phyloP scores from a whole-genome alignment of 2,888 invertebrate genomes.

The Polydrusus cervinus region DNA sequence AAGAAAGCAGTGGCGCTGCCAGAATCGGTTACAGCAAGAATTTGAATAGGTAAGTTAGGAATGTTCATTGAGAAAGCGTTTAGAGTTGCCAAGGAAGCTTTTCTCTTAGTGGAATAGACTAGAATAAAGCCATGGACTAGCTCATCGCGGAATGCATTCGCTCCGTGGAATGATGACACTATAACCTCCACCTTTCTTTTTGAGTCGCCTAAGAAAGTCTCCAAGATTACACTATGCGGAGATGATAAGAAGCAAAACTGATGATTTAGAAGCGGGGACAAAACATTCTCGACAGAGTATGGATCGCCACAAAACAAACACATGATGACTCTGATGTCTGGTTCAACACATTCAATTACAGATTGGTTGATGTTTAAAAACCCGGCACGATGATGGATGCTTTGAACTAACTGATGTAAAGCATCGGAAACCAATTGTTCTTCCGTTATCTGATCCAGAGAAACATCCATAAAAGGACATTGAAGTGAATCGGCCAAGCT shows the following conservation, averaged over 20 bases:
- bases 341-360: slow-evolving; percentile 86
- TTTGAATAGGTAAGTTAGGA: slow-evolving; percentile 93
- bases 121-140: slow-evolving; percentile 96
- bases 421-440: slow-evolving; percentile 82
- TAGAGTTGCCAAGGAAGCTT: slow-evolving; percentile 93
- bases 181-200: slow-evolving; percentile 92
- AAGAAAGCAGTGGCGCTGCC: slow-evolving; percentile 93
- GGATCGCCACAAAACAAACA: slow-evolving; percentile 98
- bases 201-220: slow-evolving; percentile 93
- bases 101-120: slow-evolving; percentile 94
- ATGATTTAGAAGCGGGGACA: slow-evolving; percentile 90
- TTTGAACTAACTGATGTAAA: slow-evolving; percentile 82
- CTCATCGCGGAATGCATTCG: slow-evolving; percentile 92
- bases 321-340: slow-evolving; percentile 93
- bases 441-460: slow-evolving; percentile 79
- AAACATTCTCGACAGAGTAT: slow-evolving; percentile 90
- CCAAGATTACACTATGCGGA: slow-evolving; percentile 90
- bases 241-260: slow-evolving; percentile 90
- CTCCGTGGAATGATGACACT: slow-evolving; percentile 95
- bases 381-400: slow-evolving; percentile 85
- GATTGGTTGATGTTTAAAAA: slow-evolving; percentile 83
- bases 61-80: slow-evolving; percentile 96
- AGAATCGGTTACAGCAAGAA: slow-evolving; percentile 93
- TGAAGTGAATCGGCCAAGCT: slow-evolving; percentile 91
- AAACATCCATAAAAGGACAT: slow-evolving; percentile 89